Base-by-base conservation (phyloP, 2,797 vertebrate species). In the Antennarius maculatus region DNA sequence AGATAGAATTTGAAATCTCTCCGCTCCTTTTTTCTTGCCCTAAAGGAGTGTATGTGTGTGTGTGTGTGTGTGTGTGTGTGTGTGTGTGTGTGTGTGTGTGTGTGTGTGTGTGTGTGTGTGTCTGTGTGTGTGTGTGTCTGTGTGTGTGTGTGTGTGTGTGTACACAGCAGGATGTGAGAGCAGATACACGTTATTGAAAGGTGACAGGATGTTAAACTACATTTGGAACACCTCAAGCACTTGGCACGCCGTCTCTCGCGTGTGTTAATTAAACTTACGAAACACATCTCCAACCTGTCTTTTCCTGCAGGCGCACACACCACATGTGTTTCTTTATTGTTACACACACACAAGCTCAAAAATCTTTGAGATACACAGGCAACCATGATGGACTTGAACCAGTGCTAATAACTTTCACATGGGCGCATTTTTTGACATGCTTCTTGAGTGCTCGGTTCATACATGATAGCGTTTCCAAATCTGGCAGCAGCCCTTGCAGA, bases 201-300 rank as follows among this genome's bases (percentile, higher is more conserved):
- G 80, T 84, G 76, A 79, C 61, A 46, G 64, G 65, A 84, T 83
- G 78, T 79, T 77, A 69, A 82, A 81, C 45, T 65, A 61, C 58
- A 69, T 72, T 63, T 61, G 45, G 79, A 80, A 39, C 59, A 72
- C 86, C 81, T 77, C 49, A 4, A 82, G 82, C 59, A 50, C 78
- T 81, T 71, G 77, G 67, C 58, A 48, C 72, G 49, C 66, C 69
- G 69, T 71, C 56, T 76, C 71, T 45, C 3, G 0, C 5, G 39
- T 77, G 55, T 45, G 46, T 82, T 88, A 88, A 89, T 90, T 86
- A 86, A 83, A 88, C 63, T 29, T 80, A 55, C 56, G 63, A 69
- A 74, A 81, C 55, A 55, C 54, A 80, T 78, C 75, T 49, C 62
- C 71, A 78, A 54, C 60, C 66, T 14, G 23, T 45, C 77, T 81